These are phyloP conservation scores for Liodrosophila aerea DNA, from an alignment of 2,888 invertebrate species.

Conservation along the genomic window DNA sequence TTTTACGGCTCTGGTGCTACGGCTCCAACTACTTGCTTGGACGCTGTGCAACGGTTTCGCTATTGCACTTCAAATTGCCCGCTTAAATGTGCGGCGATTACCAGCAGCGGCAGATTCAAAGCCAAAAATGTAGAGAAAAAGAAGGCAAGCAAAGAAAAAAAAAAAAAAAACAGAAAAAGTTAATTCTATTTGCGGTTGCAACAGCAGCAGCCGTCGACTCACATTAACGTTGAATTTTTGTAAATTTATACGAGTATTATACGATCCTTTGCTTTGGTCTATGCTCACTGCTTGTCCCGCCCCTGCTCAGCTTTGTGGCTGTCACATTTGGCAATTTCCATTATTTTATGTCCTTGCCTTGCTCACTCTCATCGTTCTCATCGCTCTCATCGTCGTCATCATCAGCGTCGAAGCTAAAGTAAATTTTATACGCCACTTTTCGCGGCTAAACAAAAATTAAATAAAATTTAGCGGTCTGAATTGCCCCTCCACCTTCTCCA, in stretches of 20 bases:
- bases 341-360: conserved; percentile 71
- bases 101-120: conserved; percentile 58
- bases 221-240: conserved; percentile 72
- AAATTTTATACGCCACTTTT: conserved; percentile 77
- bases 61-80: conserved; percentile 72
- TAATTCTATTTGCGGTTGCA: conserved; percentile 76
- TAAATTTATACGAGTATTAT: conserved; percentile 75
- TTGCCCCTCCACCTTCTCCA: conserved; percentile 27
- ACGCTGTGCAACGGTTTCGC: conserved; percentile 49
- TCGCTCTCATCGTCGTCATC: conserved; percentile 35
- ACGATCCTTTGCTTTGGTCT: conserved; percentile 58
- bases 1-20: neutral
- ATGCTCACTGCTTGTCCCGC: conserved; percentile 11
- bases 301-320: conserved; percentile 71
- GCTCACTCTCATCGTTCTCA: conserved; percentile 21
- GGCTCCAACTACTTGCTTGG: conserved; percentile 8
- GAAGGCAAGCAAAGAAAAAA: conserved; percentile 12
- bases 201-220: conserved; percentile 45
- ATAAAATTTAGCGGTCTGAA: conserved; percentile 78
- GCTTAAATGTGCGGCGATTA: conserved; percentile 76
- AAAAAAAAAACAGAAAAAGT: conserved; percentile 45
- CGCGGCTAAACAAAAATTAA: conserved; percentile 77
- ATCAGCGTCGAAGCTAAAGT: conserved; percentile 70
- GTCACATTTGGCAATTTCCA: conserved; percentile 79
- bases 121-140: conserved; percentile 42